These are phyloP conservation scores for Pilophorus perplexus DNA, from an alignment of 2,888 invertebrate species.

Conservation along the genomic window DNA sequence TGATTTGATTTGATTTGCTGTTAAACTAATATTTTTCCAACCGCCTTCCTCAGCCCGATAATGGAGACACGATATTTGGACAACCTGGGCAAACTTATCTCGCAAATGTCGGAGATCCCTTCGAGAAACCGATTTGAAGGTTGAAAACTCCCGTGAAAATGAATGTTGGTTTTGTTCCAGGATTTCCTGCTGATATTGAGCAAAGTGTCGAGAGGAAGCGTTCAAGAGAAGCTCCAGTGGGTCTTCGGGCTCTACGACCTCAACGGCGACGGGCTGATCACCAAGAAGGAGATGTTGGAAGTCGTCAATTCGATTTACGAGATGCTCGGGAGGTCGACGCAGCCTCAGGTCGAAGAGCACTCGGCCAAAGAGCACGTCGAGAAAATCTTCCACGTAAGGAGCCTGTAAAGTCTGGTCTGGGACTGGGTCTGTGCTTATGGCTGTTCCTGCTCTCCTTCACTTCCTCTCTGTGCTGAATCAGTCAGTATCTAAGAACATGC, in stretches of 20 bases:
- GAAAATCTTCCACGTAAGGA: constrained; percentile 77
- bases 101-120: too few species aligned
- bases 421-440: neutral
- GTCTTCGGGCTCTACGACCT: constrained; percentile 84
- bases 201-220: constrained; percentile 76
- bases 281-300: constrained; percentile 77
- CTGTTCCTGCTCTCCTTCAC: neutral
- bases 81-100: too few species aligned
- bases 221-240: constrained; percentile 85
- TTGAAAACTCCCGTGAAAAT: too few species aligned
- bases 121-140: too few species aligned
- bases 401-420: too few species aligned
- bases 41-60: too few species aligned
- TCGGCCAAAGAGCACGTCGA: constrained; percentile 82
- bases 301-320: constrained; percentile 83
- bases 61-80: too few species aligned
- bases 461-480: too few species aligned
- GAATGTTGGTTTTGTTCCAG: constrained; percentile 55
- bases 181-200: constrained; percentile 81
- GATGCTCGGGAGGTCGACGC: constrained; percentile 76
- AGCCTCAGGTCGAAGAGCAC: constrained; percentile 67
- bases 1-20: too few species aligned
- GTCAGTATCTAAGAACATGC: too few species aligned
- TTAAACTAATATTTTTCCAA: too few species aligned
- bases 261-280: constrained; percentile 81